Percentiles rank a stretch among this genome's conserved stretches.
These are phyloP conservation scores for Carapus acus DNA, from an alignment of 2,797 vertebrate species.

Conservation along the genomic window DNA sequence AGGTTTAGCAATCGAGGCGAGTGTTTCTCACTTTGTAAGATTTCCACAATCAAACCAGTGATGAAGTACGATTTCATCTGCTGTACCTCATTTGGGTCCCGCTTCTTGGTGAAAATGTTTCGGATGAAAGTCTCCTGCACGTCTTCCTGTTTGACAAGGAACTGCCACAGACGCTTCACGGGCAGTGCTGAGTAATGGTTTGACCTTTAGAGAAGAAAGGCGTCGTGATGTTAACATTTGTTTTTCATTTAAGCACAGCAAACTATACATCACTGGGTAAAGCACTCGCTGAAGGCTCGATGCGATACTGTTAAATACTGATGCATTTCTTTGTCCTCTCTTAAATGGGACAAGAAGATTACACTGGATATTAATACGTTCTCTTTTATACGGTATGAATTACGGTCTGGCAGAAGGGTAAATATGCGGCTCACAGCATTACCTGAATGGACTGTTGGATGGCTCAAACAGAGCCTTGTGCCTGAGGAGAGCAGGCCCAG, in stretches of 20 bases:
- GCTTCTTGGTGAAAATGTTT: conserved; percentile 93
- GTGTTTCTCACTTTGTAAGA: conserved; percentile 13
- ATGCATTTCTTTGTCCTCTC: not conserved
- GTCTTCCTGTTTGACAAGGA: conserved; percentile 91
- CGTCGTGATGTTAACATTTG: not conserved
- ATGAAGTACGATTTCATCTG: conserved; percentile 1
- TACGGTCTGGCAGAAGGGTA: not conserved
- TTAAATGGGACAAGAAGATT: not conserved
- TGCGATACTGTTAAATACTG: not conserved
- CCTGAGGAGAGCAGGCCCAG: conserved; percentile 90
- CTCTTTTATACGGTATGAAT: not conserved
- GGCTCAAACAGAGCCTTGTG: conserved; percentile 94
- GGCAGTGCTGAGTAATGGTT: conserved; percentile 79
- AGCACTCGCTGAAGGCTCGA: not conserved
- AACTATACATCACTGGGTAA: no score
- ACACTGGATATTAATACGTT: not conserved
- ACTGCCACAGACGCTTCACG: conserved; percentile 94
- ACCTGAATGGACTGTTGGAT: conserved; percentile 94
- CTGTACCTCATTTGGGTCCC: conserved; percentile 80
- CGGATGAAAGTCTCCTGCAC: conserved; percentile 96
- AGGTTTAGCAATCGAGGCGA: not conserved
- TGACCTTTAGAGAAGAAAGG: conserved; percentile 69
- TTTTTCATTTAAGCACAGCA: no score
- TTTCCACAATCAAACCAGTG: no score
- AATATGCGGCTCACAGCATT: not conserved